A percentile compares a stretch with the other conserved stretches of the same genome.
Conservation (phyloP, 2,113 vertebrate genomes). For the Tautogolabrus adspersus region DNA sequence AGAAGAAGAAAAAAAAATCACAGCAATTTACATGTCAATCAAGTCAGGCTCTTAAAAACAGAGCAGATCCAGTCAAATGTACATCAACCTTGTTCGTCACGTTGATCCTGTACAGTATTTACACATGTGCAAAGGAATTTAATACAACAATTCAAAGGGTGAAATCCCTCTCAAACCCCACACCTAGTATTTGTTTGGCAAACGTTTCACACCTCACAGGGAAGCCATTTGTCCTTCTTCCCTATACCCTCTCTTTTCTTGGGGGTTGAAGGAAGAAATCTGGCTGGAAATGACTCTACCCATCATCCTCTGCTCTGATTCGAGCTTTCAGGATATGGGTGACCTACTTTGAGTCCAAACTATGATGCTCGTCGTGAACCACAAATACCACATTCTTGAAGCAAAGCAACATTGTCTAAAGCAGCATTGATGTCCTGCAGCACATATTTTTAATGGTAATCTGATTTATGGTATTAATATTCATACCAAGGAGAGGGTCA, state of each 20-base stretch:
- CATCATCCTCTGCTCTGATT: constrained; percentile 40
- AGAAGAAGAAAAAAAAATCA: constrained; percentile 55
- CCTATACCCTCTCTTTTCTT: not conserved
- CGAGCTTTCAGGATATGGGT: constrained; percentile 7
- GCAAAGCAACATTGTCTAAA: constrained; percentile 25
- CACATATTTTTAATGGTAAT: constrained; percentile 9
- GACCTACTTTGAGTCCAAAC: constrained; percentile 44
- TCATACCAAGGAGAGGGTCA: constrained; percentile 5
- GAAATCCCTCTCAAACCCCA: constrained; percentile 24
- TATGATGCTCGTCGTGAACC: constrained; percentile 14
- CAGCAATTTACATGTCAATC: constrained; percentile 68
- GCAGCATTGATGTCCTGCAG: constrained; percentile 4
- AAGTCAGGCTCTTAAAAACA: constrained; percentile 67
- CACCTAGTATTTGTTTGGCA: constrained; percentile 43
- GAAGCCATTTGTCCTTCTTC: constrained; percentile 9
- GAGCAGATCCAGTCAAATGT: constrained; percentile 63
- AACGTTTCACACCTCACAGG: constrained; percentile 31
- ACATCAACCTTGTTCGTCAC: constrained; percentile 45
- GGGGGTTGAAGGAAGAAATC: constrained; percentile 10
- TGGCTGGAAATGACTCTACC: constrained; percentile 20
- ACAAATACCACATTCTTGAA: constrained; percentile 32
- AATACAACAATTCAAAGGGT: constrained; percentile 42
- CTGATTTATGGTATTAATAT: constrained; percentile 29
- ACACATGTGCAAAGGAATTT: constrained; percentile 79
- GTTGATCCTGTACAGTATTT: constrained; percentile 78